Base-by-base conservation (phyloP, 2,888 invertebrate species). In the Uropetala carovei region DNA sequence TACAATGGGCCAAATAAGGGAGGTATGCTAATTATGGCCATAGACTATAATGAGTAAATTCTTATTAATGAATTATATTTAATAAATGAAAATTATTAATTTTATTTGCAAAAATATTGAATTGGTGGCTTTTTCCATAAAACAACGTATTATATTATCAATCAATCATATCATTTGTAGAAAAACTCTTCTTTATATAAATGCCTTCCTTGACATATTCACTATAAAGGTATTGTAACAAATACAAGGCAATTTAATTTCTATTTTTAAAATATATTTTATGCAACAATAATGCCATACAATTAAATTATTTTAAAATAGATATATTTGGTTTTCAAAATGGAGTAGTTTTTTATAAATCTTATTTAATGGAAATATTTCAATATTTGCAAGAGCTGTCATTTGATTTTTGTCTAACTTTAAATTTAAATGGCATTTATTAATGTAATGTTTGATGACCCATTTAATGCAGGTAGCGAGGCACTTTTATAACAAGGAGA, bases 1-100 rank as follows among this genome's bases (percentile, higher is more conserved):
- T 94, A 99, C 99, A 10, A 99, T 99, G 97, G 99, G 99, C 4
- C 99, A 99, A 95, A 99, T 99, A 93, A 96, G 98, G 94, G 98
- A 98, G 96, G 97, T 97, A 94, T 94, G 95, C 94, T 43, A 64
- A 27, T 43, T 27, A 13, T 75, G 10, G 43, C 5, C 43, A 43
- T 43, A 43, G 43, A 43, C 43, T 43, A 43, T 43, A 43, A 43
- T 5, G 43, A 43, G 43, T 43, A 43, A 43, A 43, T 43, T 43
- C 43, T 43, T 43, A 1, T 43, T 43, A 43, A 43, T 43, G 43
- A 43, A 43, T 43, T 43, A 43, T 3, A 3, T 43, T 43, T 43
- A 43, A 43, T 43, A 43, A 43, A 1, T 43, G 43, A 3, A 43
- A 43, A 43, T 43, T 43, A 43, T 43, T 5, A 43, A 43, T 5